Conservation (phyloP, 2,797 vertebrate genomes). For the Gallinago nigripennis region DNA sequence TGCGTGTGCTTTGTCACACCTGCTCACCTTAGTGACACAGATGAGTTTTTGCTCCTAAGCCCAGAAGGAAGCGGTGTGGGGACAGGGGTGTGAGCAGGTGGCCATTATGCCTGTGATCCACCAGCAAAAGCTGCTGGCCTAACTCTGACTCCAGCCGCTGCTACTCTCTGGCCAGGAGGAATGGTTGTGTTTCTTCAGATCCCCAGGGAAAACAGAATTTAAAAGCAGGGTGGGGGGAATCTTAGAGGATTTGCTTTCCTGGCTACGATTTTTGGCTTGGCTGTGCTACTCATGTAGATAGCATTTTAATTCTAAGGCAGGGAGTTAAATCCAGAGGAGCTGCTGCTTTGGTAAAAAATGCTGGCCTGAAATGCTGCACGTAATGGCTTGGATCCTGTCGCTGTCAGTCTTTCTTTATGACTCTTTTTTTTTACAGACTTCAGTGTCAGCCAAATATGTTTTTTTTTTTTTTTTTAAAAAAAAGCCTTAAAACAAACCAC, state of each 20-base stretch:
- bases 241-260: background rate
- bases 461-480: background rate
- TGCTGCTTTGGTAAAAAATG: slow-evolving; percentile 1
- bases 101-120: background rate
- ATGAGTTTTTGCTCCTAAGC: background rate
- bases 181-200: background rate
- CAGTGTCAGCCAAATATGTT: background rate
- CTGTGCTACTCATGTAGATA: background rate
- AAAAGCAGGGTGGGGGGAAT: background rate
- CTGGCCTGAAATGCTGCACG: background rate
- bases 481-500: background rate
- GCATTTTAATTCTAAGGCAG: slow-evolving; percentile 10
- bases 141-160: background rate
- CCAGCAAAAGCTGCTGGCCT: background rate
- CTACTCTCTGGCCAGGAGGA: background rate
- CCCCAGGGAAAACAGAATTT: background rate
- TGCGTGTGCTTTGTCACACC: background rate
- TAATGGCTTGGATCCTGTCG: background rate
- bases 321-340: slow-evolving; percentile 7
- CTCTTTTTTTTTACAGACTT: background rate
- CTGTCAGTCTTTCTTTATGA: background rate
- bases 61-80: background rate
- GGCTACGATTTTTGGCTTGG: background rate
- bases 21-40: background rate
- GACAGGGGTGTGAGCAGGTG: background rate